phyloP scores from a whole-genome alignment of 2,888 invertebrate genomes.

The Eristalis tenax region DNA sequence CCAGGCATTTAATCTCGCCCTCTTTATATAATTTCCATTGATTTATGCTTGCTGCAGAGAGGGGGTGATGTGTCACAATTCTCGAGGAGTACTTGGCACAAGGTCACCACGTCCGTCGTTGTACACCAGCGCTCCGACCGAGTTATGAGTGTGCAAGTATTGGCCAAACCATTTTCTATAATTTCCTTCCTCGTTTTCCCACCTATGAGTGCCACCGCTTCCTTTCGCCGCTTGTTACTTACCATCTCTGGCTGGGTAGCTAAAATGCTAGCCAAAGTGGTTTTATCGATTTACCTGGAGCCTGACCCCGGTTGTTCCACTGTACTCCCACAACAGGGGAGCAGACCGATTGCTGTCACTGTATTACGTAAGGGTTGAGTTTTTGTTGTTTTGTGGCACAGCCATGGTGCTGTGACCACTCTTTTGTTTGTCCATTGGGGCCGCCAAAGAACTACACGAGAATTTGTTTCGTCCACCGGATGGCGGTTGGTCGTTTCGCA shows the following conservation, averaged over 20 bases:
- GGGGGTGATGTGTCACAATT: constrained; percentile 23
- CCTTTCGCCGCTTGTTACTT: background rate
- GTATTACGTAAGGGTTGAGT: constrained; percentile 52
- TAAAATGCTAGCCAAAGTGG: constrained; percentile 1
- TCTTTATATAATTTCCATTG: constrained; percentile 60
- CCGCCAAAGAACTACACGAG: constrained; percentile 38
- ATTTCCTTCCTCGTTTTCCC: constrained; percentile 16
- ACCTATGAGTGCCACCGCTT: constrained; percentile 4
- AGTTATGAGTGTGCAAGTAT: background rate
- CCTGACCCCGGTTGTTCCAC: background rate
- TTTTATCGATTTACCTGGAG: background rate
- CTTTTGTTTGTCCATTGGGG: constrained; percentile 46
- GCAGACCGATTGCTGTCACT: background rate
- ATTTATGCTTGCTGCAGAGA: constrained; percentile 25
- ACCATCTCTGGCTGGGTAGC: background rate
- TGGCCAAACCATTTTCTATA: constrained; percentile 55
- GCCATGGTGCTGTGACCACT: constrained; percentile 56
- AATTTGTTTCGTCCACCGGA: background rate
- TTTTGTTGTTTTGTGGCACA: constrained; percentile 14
- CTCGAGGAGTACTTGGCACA: constrained; percentile 43
- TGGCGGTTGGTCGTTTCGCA: background rate
- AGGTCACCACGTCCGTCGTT: constrained; percentile 36
- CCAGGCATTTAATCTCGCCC: constrained; percentile 19
- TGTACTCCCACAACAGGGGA: background rate
- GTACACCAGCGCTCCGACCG: constrained; percentile 1